Conservation (phyloP, 1,140 invertebrate species). For the Hylaeus anthracinus region DNA sequence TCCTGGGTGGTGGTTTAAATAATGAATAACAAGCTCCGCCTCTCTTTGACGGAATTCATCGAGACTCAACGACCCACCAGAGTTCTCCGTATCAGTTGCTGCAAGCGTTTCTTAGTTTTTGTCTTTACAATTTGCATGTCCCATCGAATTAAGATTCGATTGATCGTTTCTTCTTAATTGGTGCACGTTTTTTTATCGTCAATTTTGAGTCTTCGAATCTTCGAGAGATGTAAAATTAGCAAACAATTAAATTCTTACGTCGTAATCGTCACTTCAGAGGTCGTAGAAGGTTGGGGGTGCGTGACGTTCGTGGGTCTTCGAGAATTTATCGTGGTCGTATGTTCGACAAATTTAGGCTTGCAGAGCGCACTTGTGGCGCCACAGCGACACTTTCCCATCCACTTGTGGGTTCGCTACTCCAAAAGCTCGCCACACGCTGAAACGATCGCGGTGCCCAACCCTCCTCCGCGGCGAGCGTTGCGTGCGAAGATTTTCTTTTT, state of each 20-base stretch:
- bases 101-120: constrained; percentile 14
- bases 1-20: constrained; percentile 59
- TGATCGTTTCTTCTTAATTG: constrained; percentile 32
- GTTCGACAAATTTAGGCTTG: too few relatives aligned
- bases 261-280: background rate
- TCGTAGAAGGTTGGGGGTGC: too few relatives aligned
- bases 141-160: constrained; percentile 44
- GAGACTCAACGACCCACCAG: constrained; percentile 10
- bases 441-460: too few relatives aligned
- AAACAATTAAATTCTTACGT: constrained; percentile 13
- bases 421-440: too few relatives aligned
- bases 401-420: too few relatives aligned
- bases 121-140: background rate
- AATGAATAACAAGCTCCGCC: constrained; percentile 44
- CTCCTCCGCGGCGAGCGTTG: background rate
- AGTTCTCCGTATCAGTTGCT: constrained; percentile 27
- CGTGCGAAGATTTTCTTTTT: constrained; percentile 1
- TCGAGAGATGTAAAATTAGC: constrained; percentile 18
- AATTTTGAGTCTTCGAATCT: constrained; percentile 3
- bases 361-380: too few relatives aligned
- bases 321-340: too few relatives aligned
- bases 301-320: too few relatives aligned
- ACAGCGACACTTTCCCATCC: too few relatives aligned
- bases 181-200: constrained; percentile 31
- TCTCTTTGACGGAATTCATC: constrained; percentile 30